phyloP scores from a whole-genome alignment of 2,888 invertebrate genomes.

The Strigamia maritima region DNA sequence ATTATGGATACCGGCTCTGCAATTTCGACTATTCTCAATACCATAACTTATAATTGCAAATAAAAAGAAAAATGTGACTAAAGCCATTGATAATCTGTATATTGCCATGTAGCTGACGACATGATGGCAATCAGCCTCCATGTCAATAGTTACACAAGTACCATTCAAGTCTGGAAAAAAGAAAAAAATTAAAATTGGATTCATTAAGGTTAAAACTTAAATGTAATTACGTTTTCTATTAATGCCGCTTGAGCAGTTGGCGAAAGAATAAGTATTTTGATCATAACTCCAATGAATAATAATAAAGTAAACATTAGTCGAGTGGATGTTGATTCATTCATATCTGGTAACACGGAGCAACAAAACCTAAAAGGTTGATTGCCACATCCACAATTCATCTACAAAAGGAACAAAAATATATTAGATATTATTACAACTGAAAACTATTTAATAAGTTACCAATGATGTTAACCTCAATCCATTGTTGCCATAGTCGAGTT shows the following conservation, averaged over 20 bases:
- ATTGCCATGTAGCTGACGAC: conserved; percentile 54
- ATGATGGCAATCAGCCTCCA: conserved; percentile 50
- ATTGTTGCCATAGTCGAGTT: not conserved
- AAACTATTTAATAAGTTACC: not conserved
- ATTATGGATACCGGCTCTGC: conserved; percentile 55
- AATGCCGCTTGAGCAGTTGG: conserved; percentile 48
- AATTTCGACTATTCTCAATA: conserved; percentile 52
- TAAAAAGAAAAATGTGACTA: conserved; percentile 52
- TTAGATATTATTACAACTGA: not conserved
- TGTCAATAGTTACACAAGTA: conserved; percentile 50
- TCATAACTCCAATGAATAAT: conserved; percentile 49
- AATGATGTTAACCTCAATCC: not conserved
- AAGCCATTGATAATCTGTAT: conserved; percentile 53
- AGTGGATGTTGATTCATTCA: conserved; percentile 54
- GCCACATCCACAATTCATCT: conserved; percentile 54
- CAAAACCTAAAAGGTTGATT: conserved; percentile 53
- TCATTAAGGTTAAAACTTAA: no score
- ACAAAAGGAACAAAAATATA: conserved; percentile 39
- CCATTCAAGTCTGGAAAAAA: conserved; percentile 51
- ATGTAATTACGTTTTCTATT: conserved; percentile 47
- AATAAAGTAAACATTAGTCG: conserved; percentile 53
- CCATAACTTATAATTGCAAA: conserved; percentile 51
- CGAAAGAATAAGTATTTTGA: conserved; percentile 53
- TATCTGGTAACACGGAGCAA: conserved; percentile 50
- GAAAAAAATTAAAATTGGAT: no score